phyloP scores from a whole-genome alignment of 2,888 invertebrate species.

The Apamea crenata region DNA sequence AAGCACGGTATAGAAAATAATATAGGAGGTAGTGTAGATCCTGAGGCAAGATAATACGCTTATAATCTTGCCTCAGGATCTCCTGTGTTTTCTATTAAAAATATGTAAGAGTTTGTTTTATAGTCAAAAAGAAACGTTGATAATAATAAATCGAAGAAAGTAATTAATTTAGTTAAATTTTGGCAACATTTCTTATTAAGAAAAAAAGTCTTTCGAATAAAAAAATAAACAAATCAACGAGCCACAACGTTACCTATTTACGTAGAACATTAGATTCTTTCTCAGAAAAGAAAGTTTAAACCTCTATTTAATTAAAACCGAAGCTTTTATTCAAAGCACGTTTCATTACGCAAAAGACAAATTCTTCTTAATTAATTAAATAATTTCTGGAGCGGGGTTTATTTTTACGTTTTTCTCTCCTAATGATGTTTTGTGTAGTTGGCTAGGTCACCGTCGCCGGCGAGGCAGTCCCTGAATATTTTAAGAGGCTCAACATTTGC shows the following conservation, averaged over 20 bases:
- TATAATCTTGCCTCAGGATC: background rate
- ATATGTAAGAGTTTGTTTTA: background rate
- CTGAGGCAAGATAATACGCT: background rate
- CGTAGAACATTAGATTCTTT: constrained; percentile 38
- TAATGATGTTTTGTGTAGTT: constrained; percentile 76
- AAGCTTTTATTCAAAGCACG: constrained; percentile 77
- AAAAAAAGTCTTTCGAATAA: background rate
- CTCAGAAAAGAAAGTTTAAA: constrained; percentile 57
- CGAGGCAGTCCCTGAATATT: constrained; percentile 73
- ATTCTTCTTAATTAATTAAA: constrained; percentile 81
- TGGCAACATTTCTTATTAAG: background rate
- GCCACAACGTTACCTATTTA: constrained; percentile 34
- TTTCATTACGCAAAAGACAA: constrained; percentile 79
- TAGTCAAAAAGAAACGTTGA: background rate
- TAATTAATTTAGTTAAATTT: background rate
- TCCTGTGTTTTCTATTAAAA: constrained; percentile 3
- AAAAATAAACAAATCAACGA: constrained; percentile 33
- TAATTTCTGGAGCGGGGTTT: constrained; percentile 72
- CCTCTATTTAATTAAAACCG: constrained; percentile 76
- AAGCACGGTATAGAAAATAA: constrained; percentile 1
- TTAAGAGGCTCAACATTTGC: constrained; percentile 72
- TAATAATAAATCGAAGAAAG: background rate
- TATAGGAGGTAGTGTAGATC: background rate
- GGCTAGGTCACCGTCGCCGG: constrained; percentile 33
- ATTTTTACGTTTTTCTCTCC: constrained; percentile 70